These are phyloP conservation scores for Venusia cambrica DNA, from an alignment of 2,888 invertebrate genomes.

Conservation along the genomic window DNA sequence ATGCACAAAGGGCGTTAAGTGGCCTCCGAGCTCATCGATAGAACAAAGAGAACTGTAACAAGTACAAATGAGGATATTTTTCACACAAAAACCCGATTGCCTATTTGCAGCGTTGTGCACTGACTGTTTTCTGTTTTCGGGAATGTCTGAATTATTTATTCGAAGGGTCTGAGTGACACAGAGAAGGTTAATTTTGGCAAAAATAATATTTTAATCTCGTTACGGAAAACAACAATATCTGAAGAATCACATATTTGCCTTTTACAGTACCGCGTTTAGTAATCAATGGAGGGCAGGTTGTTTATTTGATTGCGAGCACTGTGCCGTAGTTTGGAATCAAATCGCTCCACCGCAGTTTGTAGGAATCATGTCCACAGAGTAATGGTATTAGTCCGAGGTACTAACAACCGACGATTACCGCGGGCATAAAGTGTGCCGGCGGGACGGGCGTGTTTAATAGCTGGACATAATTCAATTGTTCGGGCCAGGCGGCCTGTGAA, in stretches of 20 bases:
- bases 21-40: constrained; percentile 51
- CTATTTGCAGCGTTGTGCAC: constrained; percentile 17
- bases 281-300: neutral
- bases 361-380: constrained; percentile 21
- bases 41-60: constrained; percentile 49
- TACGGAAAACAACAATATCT: too few relatives aligned
- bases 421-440: constrained; percentile 45
- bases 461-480: constrained; percentile 71
- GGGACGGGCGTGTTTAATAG: constrained; percentile 57
- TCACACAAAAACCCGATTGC: constrained; percentile 25
- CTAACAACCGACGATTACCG: constrained; percentile 46
- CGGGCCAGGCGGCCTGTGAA: constrained; percentile 60
- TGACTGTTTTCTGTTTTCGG: constrained; percentile 10
- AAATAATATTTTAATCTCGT: too few relatives aligned
- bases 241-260: too few relatives aligned
- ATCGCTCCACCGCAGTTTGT: constrained; percentile 32
- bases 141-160: constrained; percentile 8
- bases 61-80: constrained; percentile 28
- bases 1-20: constrained; percentile 69
- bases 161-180: constrained; percentile 1
- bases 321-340: constrained; percentile 33
- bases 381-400: constrained; percentile 25
- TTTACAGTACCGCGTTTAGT: neutral
- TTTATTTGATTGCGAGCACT: constrained; percentile 7
- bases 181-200: too few relatives aligned